Evolutionary conservation across 2,888 invertebrate species (phyloP), one percentile per base, ranked within the genome.

Genomic region (Drosophila lutescens): DNA sequence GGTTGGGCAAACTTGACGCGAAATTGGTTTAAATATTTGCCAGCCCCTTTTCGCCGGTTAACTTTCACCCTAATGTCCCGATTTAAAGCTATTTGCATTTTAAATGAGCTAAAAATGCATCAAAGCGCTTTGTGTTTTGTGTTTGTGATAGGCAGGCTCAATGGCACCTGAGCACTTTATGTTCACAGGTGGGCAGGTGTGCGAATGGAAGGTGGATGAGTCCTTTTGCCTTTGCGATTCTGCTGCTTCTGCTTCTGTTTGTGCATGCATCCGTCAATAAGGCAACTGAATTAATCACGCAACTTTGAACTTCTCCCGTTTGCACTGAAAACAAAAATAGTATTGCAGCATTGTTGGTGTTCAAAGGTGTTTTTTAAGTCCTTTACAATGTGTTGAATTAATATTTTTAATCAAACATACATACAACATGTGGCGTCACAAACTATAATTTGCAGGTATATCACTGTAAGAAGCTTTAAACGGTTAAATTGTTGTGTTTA

Each of bases 221-320:
- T 50, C n/a, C 44, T 8, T 43, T 23, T 44, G 26, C 47, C 47
- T 32, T 32, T 36, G 43, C 6, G 15, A 49, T 40, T 44, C 55
- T 7, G 57, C 36, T 26, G 26, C 55, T n/a, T n/a, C n/a, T 9
- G 36, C 51, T 36, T 41, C 47, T 17, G 34, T 53, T 55, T 50
- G 54, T 75, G 54, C 32, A 43, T 68, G 68, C 59, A 68, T 51
- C 74, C 75, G 75, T 80, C 78, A 83, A 74, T 63, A 80, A 75
- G 47, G 70, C 71, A 89, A 65, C 47, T 68, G 77, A 72, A 86
- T 89, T 88, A 88, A 77, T 86, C 59, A 88, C 87, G 77, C 89
- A 78, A 40, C 68, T 66, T 46, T 87, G 85, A 71, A 77, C 68
- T 69, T 55, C 17, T 30, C 41, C 44, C 32, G 46, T 38, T 17